Evolutionary conservation across 2,888 invertebrate genomes (phyloP).

Genomic region (Hypolimnas misippus): DNA sequence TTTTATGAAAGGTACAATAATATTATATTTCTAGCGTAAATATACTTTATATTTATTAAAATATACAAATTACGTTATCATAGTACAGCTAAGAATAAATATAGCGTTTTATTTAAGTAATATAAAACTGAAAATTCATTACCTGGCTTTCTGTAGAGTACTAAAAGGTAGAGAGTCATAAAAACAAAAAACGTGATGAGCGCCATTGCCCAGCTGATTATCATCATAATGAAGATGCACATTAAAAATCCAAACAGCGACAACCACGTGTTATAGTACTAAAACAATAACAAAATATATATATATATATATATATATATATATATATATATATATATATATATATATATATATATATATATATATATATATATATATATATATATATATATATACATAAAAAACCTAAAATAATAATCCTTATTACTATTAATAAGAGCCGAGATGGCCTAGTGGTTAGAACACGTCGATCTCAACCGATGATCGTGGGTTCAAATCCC

Average conservation of each 20-base stretch:
- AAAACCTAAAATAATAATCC: no score
- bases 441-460: no score
- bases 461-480: no score
- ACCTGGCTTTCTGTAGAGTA: constrained; percentile 94
- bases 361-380: no score
- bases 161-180: constrained; percentile 91
- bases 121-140: neutral
- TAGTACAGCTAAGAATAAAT: no score
- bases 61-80: no score
- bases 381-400: no score
- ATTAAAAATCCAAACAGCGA: constrained; percentile 89
- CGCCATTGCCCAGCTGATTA: constrained; percentile 94
- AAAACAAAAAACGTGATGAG: constrained; percentile 91
- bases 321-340: neutral
- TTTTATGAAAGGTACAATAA: neutral
- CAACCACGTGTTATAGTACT: constrained; percentile 94
- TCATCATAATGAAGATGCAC: constrained; percentile 93
- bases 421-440: no score
- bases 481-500: no score
- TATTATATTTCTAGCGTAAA: neutral
- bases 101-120: no score
- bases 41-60: no score
- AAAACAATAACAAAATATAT: constrained; percentile 35
- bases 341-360: neutral
- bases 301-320: neutral